Percentiles rank a stretch among this genome's conserved stretches.
Evolutionary conservation across 1,140 invertebrate species (phyloP).

Genomic region (Aphaenogaster floridana): DNA sequence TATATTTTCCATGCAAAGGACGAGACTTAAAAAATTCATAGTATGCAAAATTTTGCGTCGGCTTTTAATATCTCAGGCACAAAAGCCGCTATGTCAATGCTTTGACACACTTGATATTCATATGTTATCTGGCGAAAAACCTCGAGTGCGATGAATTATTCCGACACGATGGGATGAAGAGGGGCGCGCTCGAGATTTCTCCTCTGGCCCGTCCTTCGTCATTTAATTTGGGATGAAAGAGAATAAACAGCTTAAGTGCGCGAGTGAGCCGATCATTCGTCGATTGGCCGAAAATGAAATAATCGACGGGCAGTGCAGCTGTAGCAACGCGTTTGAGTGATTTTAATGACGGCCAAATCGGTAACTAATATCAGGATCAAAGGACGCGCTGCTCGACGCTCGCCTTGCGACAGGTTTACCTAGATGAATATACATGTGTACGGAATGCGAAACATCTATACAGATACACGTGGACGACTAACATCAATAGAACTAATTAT

Average conservation of each 20-base stretch:
- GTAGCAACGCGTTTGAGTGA: slow-evolving; percentile 18
- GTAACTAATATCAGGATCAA: slow-evolving; percentile 62
- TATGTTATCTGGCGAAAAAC: slow-evolving; percentile 57
- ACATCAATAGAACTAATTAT: slow-evolving; percentile 72
- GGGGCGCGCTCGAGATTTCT: slow-evolving; percentile 27
- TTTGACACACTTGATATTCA: slow-evolving; percentile 61
- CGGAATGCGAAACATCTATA: neutral
- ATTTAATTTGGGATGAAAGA: slow-evolving; percentile 25
- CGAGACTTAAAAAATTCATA: slow-evolving; percentile 64
- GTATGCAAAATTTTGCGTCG: slow-evolving; percentile 54
- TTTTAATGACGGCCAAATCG: slow-evolving; percentile 27
- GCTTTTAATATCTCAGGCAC: slow-evolving; percentile 50
- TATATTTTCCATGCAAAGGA: slow-evolving; percentile 47
- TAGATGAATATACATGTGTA: slow-evolving; percentile 18
- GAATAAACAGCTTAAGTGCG: slow-evolving; percentile 37
- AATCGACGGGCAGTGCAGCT: slow-evolving; percentile 37
- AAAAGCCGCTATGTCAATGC: slow-evolving; percentile 60
- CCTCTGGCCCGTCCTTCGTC: neutral
- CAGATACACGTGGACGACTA: slow-evolving; percentile 36
- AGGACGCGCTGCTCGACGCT: slow-evolving; percentile 24
- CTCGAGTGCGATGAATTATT: slow-evolving; percentile 55
- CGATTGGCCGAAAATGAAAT: slow-evolving; percentile 37
- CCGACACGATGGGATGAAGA: neutral
- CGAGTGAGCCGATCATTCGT: neutral
- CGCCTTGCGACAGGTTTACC: slow-evolving; percentile 60